These are phyloP conservation scores for Caenorhabditis elegans DNA, from an alignment of 1,140 invertebrate species.

Conservation along the genomic window DNA sequence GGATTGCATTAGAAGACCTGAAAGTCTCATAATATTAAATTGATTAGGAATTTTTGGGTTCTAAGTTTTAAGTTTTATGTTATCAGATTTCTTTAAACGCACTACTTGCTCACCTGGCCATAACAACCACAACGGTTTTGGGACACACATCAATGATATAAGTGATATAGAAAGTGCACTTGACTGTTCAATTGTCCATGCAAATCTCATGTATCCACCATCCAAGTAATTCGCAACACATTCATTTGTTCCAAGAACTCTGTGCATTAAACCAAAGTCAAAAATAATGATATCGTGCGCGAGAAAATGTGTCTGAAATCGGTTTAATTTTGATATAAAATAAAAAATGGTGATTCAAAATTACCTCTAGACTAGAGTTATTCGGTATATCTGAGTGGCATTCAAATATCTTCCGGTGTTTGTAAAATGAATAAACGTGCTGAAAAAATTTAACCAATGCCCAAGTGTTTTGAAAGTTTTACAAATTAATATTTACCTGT, in stretches of 20 bases:
- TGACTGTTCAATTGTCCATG: slow-evolving; percentile 58
- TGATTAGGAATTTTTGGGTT: background rate
- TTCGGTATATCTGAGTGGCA: slow-evolving; percentile 54
- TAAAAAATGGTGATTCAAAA: background rate
- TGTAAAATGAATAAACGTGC: slow-evolving; percentile 56
- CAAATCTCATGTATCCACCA: slow-evolving; percentile 60
- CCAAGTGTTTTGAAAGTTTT: background rate
- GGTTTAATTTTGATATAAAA: background rate
- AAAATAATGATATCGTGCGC: slow-evolving; percentile 64
- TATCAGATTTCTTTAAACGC: no score
- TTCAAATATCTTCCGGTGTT: slow-evolving; percentile 54
- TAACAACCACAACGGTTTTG: slow-evolving; percentile 55
- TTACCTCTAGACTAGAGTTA: slow-evolving; percentile 9
- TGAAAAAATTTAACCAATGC: slow-evolving; percentile 30
- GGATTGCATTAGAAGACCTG: slow-evolving; percentile 62
- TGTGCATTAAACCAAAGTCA: slow-evolving; percentile 62
- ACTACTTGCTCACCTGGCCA: slow-evolving; percentile 56
- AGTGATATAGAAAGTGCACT: slow-evolving; percentile 51
- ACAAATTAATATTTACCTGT: slow-evolving; percentile 8
- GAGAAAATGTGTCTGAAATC: slow-evolving; percentile 48
- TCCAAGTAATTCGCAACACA: slow-evolving; percentile 63
- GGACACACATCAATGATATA: slow-evolving; percentile 49
- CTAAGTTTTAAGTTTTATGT: no score
- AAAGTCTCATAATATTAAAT: background rate
- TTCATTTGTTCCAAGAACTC: slow-evolving; percentile 59